Base-by-base conservation (phyloP, 2,113 vertebrate species). In the Passerina amoena region DNA sequence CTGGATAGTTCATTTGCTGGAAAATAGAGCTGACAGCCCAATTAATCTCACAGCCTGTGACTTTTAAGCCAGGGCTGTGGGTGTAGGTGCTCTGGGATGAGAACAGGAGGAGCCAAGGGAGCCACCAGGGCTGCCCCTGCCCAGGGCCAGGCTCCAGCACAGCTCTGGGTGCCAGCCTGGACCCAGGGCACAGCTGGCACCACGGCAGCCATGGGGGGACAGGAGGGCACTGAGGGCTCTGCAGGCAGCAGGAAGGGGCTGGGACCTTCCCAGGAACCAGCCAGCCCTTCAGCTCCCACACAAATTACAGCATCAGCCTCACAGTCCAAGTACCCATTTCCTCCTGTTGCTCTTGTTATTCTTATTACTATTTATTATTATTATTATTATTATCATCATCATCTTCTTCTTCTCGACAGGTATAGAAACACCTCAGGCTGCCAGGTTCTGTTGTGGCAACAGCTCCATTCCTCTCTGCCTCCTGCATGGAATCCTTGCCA, bases 11-110 rank as follows among this genome's bases (percentile, higher is more conserved):
- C 42, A 56, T 75, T 82, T 86, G 69, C 90, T 91, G 73, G 77
- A 72, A 94, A 91, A 77, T 59, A 95, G 77, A 90, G 78, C 2
- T 86, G 91, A 77, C 92, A 89, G 81, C 63, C 64, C 72, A 92
- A 70, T 92, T 91, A 91, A 96, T 92, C 72, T 89, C 1, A 0
- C 56, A 96, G 64, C 47, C 60, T n/a, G 59, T 57, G 71, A 76
- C 86, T 96, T 92, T 92, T 90, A 86, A 86, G 56, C 48, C 42
- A 56, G 40, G 12, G 35, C 50, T 90, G 63, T 88, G 24, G 19
- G 68, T 3, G 7, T 28, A 78, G 75, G 57, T 1, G 0, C 38
- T 63, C 65, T 71, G 61, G 33, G 70, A 64, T 42, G 79, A 15
- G 19, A 60, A 28, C 42, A 65, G 37, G 82, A 66, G 28, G 35